Base-by-base conservation (phyloP, 2,113 vertebrate genomes). In the Vulpes vulpes region DNA sequence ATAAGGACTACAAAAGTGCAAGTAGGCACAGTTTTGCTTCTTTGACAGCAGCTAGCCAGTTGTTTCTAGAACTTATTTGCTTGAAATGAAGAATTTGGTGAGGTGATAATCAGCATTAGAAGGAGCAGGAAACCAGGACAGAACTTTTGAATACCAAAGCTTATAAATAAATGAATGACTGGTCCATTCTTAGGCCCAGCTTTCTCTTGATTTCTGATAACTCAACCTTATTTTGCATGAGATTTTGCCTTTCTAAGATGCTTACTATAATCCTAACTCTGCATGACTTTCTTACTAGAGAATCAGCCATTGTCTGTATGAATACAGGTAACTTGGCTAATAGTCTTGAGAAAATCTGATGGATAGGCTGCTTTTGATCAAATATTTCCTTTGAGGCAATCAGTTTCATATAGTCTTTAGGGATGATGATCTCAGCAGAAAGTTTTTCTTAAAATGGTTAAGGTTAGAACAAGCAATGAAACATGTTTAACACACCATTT, bases 121-220 rank as follows among this genome's bases (percentile, higher is more conserved):
- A 57, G 23, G 22, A 59, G 1, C 27, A 64, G 25, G 53, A 71
- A 64, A 57, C 35, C 19, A 19, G 78, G 60, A 71, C 55, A 76
- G 43, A 62, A 17, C 32, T 92, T 62, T 89, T 84, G 25, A 69
- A 49, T 92, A 55, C 51, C 59, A 89, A 60, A 69, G 22, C 12
- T 88, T 83, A n/a, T 83, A 69, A 94, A 78, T 95, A 10, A 76
- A n/a, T 83, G 60, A 96, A 78, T 95, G 14, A 76, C 20, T n/a
- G 76, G 20, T 16, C n/a, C 12, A 0, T 83, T 89, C 89, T 89
- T 88, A 69, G 22, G 16, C 71, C 12, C 14, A 35, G 25, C 49
- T 79, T 69, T 79, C 43, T 79, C 49, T 62, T 60, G 53, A 71
- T 85, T 62, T 84, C n/a, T 89, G n/a, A 22, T 92, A 89, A 82